Evolutionary conservation across 1,140 invertebrate genomes (phyloP), one percentile per base, ranked within the genome.

Genomic region (Nasonia vitripennis): DNA sequence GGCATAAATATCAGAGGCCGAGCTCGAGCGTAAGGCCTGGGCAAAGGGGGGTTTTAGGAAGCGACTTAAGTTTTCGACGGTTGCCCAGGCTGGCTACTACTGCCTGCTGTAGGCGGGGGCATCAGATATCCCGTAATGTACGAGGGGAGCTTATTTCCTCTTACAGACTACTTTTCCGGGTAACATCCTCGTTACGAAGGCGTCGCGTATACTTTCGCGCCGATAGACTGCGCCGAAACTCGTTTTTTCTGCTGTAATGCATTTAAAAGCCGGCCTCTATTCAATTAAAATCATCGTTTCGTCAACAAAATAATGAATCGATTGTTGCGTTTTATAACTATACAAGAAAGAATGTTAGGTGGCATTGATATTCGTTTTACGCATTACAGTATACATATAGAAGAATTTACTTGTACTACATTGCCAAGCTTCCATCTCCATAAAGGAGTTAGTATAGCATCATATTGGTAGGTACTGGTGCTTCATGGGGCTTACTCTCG

Each of bases 51-150:
- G 87, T 81, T 88, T 90, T 88, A 88, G 87, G 78, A 73, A 70
- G 87, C 68, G 89, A 89, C 89, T 90, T 90, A 91, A 91, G 90
- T 91, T 91, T 90, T 89, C 90, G 89, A 87, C 89, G 87, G 78
- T 71, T 71, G 9, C 27, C 70, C 70, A 10, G 70, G 70, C 48
- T 62, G 78, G 62, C 62, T 51, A 6, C 48, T 51, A 51, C 48
- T 62, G 55, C 55, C 55, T 62, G 17, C 20, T 62, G 70, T 84
- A 87, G 88, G 88, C 89, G 86, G 87, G 86, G 80, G 87, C 88
- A 90, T 91, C 90, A 91, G 90, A 91, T 91, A 91, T 88, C 87
- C 37, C 85, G 75, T 86, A 87, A 90, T 90, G 88, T 90, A 91
- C 86, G 88, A 88, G 85, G 51, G 55, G 74, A 88, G 87, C 88